Base-by-base conservation (phyloP, 2,888 invertebrate species). In the Dione vanillae region DNA sequence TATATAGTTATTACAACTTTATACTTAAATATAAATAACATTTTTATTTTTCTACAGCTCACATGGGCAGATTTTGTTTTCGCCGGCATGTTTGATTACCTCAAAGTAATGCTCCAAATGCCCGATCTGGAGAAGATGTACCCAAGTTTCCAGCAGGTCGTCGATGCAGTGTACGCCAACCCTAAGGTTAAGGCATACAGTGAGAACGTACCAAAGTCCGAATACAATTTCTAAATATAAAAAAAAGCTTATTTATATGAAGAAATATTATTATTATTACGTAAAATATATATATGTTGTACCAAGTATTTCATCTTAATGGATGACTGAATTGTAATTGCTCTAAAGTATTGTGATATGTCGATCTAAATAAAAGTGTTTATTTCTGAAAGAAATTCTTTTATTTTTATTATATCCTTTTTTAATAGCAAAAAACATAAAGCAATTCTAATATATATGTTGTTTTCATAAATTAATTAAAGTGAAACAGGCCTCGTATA, bases 41-140 rank as follows among this genome's bases (percentile, higher is more conserved):
- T 16, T 54, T 5, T 9, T 37, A 7, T 37, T 56, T 16, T 16
- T 37, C 37, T 56, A 16, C 78, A 85, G 83, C 71, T 95, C 1
- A 93, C 94, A 0, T 95, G 95, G 94, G 95, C 94, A 7, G 95
- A 95, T 78, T 77, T 95, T 10, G 85, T 85, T 16, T 93, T 95
- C 73, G 91, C 92, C 37, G 93, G 88, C 12, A 77, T 94, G 40
- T 82, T 93, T 43, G 94, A 94, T 74, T 94, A 94, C 73, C 58
- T 95, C 62, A 93, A 93, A 69, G 10, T 59, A 51, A 76, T 82
- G 75, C 65, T 79, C 2, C 66, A 66, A 3, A 74, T 74, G 37
- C 83, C 85, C 0, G 83, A 86, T 49, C 65, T 90, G 0, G 88
- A 88, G 71, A 72, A 81, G 56, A 83, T 88, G 77, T 88, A 88